These are phyloP conservation scores for Tromatobia lineatoria DNA, from an alignment of 2,888 invertebrate species.

Conservation along the genomic window DNA sequence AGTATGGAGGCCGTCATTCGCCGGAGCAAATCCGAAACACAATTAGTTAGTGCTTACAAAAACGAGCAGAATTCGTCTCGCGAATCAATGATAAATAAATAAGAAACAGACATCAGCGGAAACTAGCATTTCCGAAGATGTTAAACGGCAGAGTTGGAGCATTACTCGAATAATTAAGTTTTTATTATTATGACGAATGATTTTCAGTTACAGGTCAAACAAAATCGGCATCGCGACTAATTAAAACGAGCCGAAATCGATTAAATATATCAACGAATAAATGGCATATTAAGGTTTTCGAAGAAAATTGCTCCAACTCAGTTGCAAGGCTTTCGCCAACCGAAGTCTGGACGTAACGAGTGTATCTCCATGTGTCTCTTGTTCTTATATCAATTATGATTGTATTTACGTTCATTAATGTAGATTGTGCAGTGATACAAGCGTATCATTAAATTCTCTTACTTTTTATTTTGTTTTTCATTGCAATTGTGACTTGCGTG, in stretches of 20 bases:
- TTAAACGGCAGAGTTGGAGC: not conserved
- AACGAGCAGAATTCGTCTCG: slow-evolving; percentile 26
- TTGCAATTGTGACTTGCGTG: slow-evolving; percentile 18
- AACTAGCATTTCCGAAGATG: slow-evolving; percentile 10
- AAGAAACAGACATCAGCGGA: slow-evolving; percentile 14
- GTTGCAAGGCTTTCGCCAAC: slow-evolving; percentile 16
- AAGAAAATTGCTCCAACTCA: slow-evolving; percentile 7
- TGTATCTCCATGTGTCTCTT: slow-evolving; percentile 18
- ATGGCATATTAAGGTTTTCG: not conserved
- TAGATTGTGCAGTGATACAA: slow-evolving; percentile 36
- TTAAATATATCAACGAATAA: not conserved
- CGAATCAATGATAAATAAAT: slow-evolving; percentile 44
- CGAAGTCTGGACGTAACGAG: slow-evolving; percentile 16
- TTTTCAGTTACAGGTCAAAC: not conserved
- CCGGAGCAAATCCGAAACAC: too few species aligned
- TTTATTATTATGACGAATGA: not conserved
- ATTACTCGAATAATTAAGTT: not conserved
- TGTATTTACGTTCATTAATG: slow-evolving; percentile 22
- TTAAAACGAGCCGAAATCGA: slow-evolving; percentile 31
- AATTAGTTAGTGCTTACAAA: slow-evolving; percentile 26
- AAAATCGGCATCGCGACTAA: not conserved
- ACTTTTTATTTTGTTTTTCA: not conserved
- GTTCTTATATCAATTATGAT: slow-evolving; percentile 27
- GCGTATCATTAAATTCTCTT: slow-evolving; percentile 8
- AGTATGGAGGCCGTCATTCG: too few species aligned